phyloP scores from a whole-genome alignment of 1,140 invertebrate species.

The Ceratitis capitata region DNA sequence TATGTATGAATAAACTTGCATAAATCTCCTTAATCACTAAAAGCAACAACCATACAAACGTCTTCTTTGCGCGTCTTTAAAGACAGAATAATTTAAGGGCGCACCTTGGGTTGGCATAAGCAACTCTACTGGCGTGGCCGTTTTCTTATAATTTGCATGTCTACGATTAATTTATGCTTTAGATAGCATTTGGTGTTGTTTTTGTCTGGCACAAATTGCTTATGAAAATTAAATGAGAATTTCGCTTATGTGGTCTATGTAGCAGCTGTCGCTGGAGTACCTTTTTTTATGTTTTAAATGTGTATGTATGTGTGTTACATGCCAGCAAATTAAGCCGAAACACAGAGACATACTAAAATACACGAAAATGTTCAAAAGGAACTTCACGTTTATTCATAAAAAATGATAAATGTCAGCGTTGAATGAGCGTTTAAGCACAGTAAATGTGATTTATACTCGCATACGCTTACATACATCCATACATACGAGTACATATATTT shows the following conservation, averaged over 20 bases:
- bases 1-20: not conserved
- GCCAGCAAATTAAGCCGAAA: slow-evolving; percentile 9
- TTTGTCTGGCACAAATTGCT: slow-evolving; percentile 38
- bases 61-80: not conserved
- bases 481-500: too few relatives aligned
- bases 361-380: not conserved
- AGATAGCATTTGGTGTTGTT: not conserved
- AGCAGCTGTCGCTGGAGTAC: not conserved
- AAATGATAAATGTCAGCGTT: slow-evolving; percentile 27
- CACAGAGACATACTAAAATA: not conserved
- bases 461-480: too few relatives aligned
- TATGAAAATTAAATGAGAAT: slow-evolving; percentile 40
- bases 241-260: not conserved
- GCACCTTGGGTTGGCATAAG: not conserved
- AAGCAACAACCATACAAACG: not conserved
- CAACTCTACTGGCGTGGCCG: not conserved
- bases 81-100: not conserved
- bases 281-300: not conserved
- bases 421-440: slow-evolving; percentile 21
- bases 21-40: not conserved
- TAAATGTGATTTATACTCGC: slow-evolving; percentile 35
- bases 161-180: slow-evolving; percentile 27
- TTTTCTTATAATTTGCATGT: slow-evolving; percentile 31
- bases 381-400: not conserved
- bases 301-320: not conserved